Percentiles rank a stretch among this genome's conserved stretches.
phyloP scores from a whole-genome alignment of 2,113 vertebrate genomes.

The Otolemur garnettii region DNA sequence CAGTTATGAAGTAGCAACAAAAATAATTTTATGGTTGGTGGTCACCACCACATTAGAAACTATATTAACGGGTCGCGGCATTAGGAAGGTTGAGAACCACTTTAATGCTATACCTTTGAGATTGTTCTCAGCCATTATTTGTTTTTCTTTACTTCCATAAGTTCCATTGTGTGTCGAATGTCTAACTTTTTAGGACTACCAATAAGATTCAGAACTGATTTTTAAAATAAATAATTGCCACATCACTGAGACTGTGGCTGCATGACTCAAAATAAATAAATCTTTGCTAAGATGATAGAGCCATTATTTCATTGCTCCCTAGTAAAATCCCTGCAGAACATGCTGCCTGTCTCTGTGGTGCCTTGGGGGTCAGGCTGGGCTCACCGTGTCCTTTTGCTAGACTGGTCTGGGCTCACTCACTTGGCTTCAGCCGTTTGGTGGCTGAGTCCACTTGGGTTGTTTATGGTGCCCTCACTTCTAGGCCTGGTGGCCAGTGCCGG shows the following conservation, averaged over 20 bases:
- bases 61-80: no score
- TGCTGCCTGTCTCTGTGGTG: background rate
- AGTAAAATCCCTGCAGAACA: background rate
- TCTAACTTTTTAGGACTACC: constrained; percentile 10
- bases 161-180: background rate
- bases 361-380: background rate
- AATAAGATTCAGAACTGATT: background rate
- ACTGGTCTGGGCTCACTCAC: background rate
- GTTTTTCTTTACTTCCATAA: background rate
- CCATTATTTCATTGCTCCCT: background rate
- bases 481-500: background rate
- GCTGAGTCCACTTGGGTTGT: background rate
- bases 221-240: background rate
- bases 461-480: background rate
- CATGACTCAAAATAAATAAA: background rate
- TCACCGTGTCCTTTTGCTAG: background rate
- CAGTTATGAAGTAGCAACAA: no score
- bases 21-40: no score
- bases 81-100: no score
- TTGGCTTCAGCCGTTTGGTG: background rate
- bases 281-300: background rate
- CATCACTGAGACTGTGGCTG: background rate
- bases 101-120: background rate
- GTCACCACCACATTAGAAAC: no score
- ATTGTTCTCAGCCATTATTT: background rate